Evolutionary conservation across 1,140 invertebrate species (phyloP).

Genomic region (Anoplophora glabripennis): DNA sequence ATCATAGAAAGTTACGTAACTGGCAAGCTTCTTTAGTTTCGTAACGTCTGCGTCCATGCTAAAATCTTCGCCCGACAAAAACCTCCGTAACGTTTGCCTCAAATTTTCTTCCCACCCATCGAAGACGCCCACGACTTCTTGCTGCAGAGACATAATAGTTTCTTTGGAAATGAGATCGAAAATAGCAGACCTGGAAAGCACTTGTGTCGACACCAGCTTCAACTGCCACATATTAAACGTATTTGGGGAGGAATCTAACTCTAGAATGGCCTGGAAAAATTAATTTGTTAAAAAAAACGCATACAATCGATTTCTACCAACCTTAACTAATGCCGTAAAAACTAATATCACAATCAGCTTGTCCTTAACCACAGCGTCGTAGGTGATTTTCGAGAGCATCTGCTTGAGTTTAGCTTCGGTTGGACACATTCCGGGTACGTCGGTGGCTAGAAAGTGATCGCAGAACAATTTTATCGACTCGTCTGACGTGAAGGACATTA

Average conservation of each 20-base stretch:
- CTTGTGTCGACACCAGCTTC: slow-evolving; percentile 58
- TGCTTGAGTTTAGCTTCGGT: slow-evolving; percentile 59
- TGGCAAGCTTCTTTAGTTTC: slow-evolving; percentile 51
- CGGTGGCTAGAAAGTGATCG: slow-evolving; percentile 59
- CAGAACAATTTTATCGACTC: slow-evolving; percentile 63
- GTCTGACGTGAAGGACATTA: slow-evolving; percentile 67
- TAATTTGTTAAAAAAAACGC: too few species aligned
- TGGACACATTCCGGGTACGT: slow-evolving; percentile 20
- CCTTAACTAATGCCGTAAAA: slow-evolving; percentile 69
- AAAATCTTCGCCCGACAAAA: slow-evolving; percentile 46
- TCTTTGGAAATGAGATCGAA: slow-evolving; percentile 46
- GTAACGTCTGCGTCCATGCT: slow-evolving; percentile 31
- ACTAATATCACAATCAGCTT: slow-evolving; percentile 75
- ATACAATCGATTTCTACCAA: slow-evolving; percentile 45
- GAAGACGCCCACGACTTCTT: slow-evolving; percentile 54
- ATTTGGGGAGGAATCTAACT: slow-evolving; percentile 50
- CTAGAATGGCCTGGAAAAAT: slow-evolving; percentile 51
- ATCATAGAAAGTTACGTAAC: slow-evolving; percentile 62
- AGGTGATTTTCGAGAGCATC: slow-evolving; percentile 71
- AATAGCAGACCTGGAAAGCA: slow-evolving; percentile 44
- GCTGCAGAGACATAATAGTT: slow-evolving; percentile 57
- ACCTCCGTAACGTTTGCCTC: slow-evolving; percentile 51
- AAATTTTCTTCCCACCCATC: slow-evolving; percentile 57
- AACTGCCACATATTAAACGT: slow-evolving; percentile 64
- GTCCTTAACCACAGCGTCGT: slow-evolving; percentile 84